Evolutionary conservation across 2,888 invertebrate species (phyloP).

Genomic region (Sisyra terminalis): DNA sequence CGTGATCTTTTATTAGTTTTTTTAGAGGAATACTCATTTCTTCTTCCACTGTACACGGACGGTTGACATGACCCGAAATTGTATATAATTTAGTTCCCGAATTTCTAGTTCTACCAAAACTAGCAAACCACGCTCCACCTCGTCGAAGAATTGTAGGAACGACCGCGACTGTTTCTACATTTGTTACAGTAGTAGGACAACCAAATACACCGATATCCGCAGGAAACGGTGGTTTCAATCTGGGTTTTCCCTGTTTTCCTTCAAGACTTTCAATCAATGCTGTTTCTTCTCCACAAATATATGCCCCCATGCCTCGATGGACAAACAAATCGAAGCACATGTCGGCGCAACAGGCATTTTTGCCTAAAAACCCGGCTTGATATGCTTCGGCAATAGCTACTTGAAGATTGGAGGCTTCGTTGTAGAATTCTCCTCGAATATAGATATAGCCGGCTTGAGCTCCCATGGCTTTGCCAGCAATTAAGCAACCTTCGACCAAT

Average conservation of each 20-base stretch:
- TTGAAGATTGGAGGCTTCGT: slow-evolving; percentile 97
- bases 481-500: slow-evolving; percentile 85
- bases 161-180: slow-evolving; percentile 97
- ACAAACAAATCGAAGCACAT: slow-evolving; percentile 96
- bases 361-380: slow-evolving; percentile 86
- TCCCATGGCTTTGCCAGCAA: slow-evolving; percentile 92
- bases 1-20: slow-evolving; percentile 89
- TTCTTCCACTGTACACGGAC: slow-evolving; percentile 97
- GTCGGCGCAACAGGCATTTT: slow-evolving; percentile 89
- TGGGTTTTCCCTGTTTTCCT: slow-evolving; percentile 95
- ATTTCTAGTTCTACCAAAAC: slow-evolving; percentile 90
- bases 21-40: slow-evolving; percentile 96
- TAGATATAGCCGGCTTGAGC: slow-evolving; percentile 98
- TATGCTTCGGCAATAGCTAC: slow-evolving; percentile 96
- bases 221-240: slow-evolving; percentile 98
- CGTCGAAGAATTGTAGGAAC: slow-evolving; percentile 91
- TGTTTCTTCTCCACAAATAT: slow-evolving; percentile 99
- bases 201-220: slow-evolving; percentile 97
- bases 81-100: slow-evolving; percentile 96
- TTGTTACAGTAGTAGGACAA: slow-evolving; percentile 97
- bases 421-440: slow-evolving; percentile 98
- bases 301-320: slow-evolving; percentile 96
- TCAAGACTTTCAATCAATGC: slow-evolving; percentile 97
- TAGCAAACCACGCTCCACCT: slow-evolving; percentile 91
- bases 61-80: slow-evolving; percentile 96